A percentile compares a stretch with the other conserved stretches of the same genome.
Evolutionary conservation across 2,797 vertebrate genomes (phyloP).

Genomic region (Gymnocypris eckloni): DNA sequence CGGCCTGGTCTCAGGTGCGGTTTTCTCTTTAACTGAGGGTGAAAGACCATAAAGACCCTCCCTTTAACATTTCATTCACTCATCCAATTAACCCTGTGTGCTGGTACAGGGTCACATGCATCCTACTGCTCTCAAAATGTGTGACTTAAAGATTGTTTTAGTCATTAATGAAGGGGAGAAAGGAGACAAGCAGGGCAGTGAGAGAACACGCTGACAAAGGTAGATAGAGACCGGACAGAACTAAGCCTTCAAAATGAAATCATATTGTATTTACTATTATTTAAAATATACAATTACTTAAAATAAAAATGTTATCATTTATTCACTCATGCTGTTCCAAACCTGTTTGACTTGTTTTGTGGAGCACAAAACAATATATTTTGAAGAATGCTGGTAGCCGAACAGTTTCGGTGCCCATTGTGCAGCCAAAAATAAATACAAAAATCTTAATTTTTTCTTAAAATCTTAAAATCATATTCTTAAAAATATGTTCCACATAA

Average conservation of each 20-base stretch:
- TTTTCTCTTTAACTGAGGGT: slow-evolving; percentile 61
- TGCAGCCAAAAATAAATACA: neutral
- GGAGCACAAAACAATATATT: neutral
- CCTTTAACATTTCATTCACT: slow-evolving; percentile 81
- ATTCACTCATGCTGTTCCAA: neutral
- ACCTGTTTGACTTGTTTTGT: neutral
- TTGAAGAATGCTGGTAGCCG: neutral
- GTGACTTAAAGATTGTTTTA: slow-evolving; percentile 73
- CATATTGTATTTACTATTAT: neutral
- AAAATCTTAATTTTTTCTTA: no score
- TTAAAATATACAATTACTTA: neutral
- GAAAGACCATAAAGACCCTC: slow-evolving; percentile 83
- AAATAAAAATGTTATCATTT: neutral
- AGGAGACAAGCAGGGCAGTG: neutral
- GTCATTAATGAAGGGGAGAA: slow-evolving; percentile 68
- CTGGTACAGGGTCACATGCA: slow-evolving; percentile 38
- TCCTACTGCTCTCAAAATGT: slow-evolving; percentile 54
- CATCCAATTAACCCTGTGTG: slow-evolving; percentile 78
- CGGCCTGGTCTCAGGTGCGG: slow-evolving; percentile 55
- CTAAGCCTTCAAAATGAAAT: neutral
- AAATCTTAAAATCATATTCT: neutral
- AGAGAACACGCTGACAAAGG: slow-evolving; percentile 22
- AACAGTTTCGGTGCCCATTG: neutral
- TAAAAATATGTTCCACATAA: neutral
- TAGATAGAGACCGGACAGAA: slow-evolving; percentile 25